Base-by-base conservation (phyloP, 2,888 invertebrate species). In the Rhaphigaster nebulosa region DNA sequence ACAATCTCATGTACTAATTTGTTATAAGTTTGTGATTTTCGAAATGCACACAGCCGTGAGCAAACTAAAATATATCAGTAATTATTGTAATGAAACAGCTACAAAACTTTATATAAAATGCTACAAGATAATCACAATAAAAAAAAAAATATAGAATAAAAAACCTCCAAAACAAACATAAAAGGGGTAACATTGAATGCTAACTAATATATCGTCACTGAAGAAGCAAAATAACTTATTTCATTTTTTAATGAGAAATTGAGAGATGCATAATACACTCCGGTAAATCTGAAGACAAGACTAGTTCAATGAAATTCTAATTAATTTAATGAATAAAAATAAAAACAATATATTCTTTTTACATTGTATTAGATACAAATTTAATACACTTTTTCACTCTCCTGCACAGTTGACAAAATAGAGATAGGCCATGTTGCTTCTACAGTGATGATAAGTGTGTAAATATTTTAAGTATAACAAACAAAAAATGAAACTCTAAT, bases 41-140 rank as follows among this genome's bases (percentile, higher is more conserved):
- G 23, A 76, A 76, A 38, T 76, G 23, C 34, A 20, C 38, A 38
- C 38, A 76, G 6, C 34, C 18, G 2, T 76, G 70, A 76, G 34
- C 20, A 76, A 76, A 76, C 23, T 76, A 76, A 76, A 38, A 76
- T 38, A 76, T 20, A 76, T 76, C 70, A 76, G 38, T 76, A 76
- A 34, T 38, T 23, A 18, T 76, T 76, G n/a, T 38, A 76, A 76
- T 20, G 23, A n/a, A 76, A 18, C 13, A 15, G 15, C 38, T 76
- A 38, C 18, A 38, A 76, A 76, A 38, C 20, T 38, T 76, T 76
- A 76, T 20, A 23, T 38, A 76, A 76, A 76, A 76, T 76, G 38
- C 38, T 76, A 70, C 13, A 34, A 23, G 12, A 76, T 76, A 76
- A 76, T 38, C 34, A 76, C 23, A 76, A 76, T 38, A 38, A 38